Percentiles rank a stretch among this genome's conserved stretches.
Evolutionary conservation across 1,140 invertebrate species (phyloP).

Genomic region (Lithobius niger): DNA sequence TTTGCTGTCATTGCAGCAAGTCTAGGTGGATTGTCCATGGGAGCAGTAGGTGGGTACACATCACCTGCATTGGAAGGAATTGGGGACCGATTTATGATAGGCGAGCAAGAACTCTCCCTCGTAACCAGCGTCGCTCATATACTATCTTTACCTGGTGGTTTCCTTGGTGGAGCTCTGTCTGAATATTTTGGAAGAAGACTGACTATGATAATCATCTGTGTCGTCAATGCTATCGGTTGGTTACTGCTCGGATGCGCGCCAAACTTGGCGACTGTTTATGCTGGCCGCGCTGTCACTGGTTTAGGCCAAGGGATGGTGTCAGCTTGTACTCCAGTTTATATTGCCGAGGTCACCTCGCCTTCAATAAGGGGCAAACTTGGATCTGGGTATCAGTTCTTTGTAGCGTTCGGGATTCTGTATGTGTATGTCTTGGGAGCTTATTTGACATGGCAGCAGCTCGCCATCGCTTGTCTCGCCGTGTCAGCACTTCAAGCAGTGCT

Average conservation of each 20-base stretch:
- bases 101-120: slow-evolving; percentile 54
- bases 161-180: slow-evolving; percentile 66
- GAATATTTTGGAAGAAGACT: slow-evolving; percentile 67
- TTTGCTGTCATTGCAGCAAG: background rate
- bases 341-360: slow-evolving; percentile 81
- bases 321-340: slow-evolving; percentile 71
- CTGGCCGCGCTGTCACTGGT: slow-evolving; percentile 61
- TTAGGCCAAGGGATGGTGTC: slow-evolving; percentile 74
- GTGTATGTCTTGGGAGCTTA: slow-evolving; percentile 28
- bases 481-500: slow-evolving; percentile 42
- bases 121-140: slow-evolving; percentile 78
- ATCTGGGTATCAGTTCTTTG: slow-evolving; percentile 50
- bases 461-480: slow-evolving; percentile 27
- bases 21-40: background rate
- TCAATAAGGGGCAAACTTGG: slow-evolving; percentile 77
- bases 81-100: background rate
- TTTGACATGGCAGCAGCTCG: slow-evolving; percentile 19
- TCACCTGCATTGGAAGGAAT: background rate
- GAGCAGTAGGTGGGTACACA: background rate
- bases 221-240: slow-evolving; percentile 67
- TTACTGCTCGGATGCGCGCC: slow-evolving; percentile 57
- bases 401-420: slow-evolving; percentile 73
- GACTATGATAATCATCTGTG: slow-evolving; percentile 58
- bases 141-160: slow-evolving; percentile 66
- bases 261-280: slow-evolving; percentile 53